A percentile compares a stretch with the other conserved stretches of the same genome.
These are phyloP conservation scores for Gallinago media DNA, from an alignment of 2,113 vertebrate species.

Conservation along the genomic window DNA sequence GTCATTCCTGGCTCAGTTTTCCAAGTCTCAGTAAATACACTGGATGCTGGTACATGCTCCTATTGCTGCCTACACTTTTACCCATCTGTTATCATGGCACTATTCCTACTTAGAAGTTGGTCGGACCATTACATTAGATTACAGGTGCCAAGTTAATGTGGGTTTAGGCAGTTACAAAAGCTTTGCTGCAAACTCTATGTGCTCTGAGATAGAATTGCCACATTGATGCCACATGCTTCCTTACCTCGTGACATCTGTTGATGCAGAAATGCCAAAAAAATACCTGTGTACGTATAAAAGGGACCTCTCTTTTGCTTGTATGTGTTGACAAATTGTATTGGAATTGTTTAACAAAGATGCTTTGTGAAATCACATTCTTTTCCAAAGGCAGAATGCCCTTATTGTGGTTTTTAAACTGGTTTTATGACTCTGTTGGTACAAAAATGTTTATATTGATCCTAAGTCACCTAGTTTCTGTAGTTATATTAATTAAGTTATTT, in stretches of 20 bases:
- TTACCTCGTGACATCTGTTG: conserved; percentile 38
- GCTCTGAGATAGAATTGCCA: conserved; percentile 6
- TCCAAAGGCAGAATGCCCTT: background rate
- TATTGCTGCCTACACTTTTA: conserved; percentile 55
- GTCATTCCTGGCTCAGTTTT: conserved; percentile 39
- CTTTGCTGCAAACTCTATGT: conserved; percentile 13
- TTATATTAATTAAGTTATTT: background rate
- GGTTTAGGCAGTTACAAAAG: conserved; percentile 22
- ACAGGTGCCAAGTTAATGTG: conserved; percentile 35
- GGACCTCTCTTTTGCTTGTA: background rate
- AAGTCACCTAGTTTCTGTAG: background rate
- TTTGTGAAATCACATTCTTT: background rate
- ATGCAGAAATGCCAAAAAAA: conserved; percentile 4
- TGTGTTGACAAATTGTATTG: background rate
- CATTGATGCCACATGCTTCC: conserved; percentile 25
- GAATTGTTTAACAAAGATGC: background rate
- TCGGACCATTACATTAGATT: background rate
- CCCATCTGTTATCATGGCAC: conserved; percentile 63
- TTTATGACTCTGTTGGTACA: background rate
- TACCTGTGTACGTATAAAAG: background rate
- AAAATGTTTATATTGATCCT: background rate
- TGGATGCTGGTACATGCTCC: conserved; percentile 41
- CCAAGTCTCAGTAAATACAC: conserved; percentile 29
- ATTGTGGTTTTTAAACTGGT: background rate
- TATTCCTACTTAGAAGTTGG: conserved; percentile 53